Percentiles rank a stretch among this genome's conserved stretches.
These are phyloP conservation scores for Oryzias melastigma DNA, from an alignment of 2,113 vertebrate genomes.

Conservation along the genomic window DNA sequence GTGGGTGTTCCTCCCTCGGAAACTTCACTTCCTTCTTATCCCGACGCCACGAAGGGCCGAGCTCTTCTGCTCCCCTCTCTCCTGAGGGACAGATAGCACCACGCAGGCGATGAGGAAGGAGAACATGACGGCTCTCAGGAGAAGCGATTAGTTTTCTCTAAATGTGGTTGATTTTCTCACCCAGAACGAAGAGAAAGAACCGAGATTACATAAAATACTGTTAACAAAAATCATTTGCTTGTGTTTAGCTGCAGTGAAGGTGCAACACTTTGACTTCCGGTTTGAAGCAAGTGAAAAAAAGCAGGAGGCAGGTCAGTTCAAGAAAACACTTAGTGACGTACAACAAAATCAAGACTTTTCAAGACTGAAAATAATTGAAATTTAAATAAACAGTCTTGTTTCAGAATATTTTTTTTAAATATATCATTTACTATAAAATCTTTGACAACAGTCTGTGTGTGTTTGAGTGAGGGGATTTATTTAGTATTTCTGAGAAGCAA, in stretches of 20 bases:
- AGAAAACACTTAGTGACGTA: too few species aligned
- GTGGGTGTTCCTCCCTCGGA: constrained; percentile 62
- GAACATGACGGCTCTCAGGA: constrained; percentile 58
- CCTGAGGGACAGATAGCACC: constrained; percentile 68
- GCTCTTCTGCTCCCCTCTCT: constrained; percentile 33
- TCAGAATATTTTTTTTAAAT: too few species aligned
- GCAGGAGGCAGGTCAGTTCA: too few species aligned
- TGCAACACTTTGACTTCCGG: neutral
- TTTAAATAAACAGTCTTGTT: too few species aligned
- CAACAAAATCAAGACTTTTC: too few species aligned
- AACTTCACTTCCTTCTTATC: constrained; percentile 53
- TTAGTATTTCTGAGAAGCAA: too few species aligned
- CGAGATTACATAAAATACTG: constrained; percentile 33
- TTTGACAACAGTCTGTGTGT: too few species aligned
- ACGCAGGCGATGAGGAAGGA: constrained; percentile 58
- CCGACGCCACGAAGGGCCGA: constrained; percentile 43
- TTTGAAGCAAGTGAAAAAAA: too few species aligned
- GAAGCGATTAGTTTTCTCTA: constrained; percentile 62
- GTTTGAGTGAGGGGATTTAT: too few species aligned
- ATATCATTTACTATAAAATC: too few species aligned
- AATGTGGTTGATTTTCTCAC: constrained; percentile 68
- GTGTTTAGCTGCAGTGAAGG: neutral
- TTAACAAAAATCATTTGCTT: constrained; percentile 24
- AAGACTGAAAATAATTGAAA: too few species aligned
- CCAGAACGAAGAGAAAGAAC: constrained; percentile 49